Percentiles rank a stretch among this genome's conserved stretches.
Conservation (phyloP, 1,140 invertebrate species). For the Cyclargus thomasi region DNA sequence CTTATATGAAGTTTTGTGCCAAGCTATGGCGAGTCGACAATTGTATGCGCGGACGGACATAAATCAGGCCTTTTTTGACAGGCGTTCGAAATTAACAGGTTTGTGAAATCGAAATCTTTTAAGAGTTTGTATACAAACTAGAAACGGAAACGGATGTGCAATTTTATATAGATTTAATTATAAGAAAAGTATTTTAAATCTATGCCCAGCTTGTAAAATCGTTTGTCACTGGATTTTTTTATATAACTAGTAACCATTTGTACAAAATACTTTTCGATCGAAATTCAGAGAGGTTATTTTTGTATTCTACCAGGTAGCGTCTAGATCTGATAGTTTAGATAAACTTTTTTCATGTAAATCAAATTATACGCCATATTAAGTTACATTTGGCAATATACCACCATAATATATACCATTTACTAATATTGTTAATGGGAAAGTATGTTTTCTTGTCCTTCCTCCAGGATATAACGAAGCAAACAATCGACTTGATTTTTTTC, state of each 20-base stretch:
- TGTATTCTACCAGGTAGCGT: constrained; percentile 16
- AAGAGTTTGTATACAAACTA: too few species aligned
- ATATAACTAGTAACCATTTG: neutral
- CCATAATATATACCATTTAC: neutral
- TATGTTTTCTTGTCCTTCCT: too few species aligned
- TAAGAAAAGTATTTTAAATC: neutral
- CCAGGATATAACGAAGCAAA: too few species aligned
- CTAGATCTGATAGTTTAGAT: neutral
- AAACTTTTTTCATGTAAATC: constrained; percentile 1
- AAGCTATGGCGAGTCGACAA: too few species aligned
- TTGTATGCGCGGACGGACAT: too few species aligned
- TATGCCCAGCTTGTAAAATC: constrained; percentile 4
- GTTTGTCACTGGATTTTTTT: neutral
- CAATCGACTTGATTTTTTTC: too few species aligned
- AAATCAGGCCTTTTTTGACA: too few species aligned
- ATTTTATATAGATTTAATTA: neutral
- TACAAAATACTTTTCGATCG: constrained; percentile 8
- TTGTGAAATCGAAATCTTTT: too few species aligned
- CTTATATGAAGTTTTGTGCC: too few species aligned
- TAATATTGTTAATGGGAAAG: too few species aligned
- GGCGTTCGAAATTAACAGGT: too few species aligned
- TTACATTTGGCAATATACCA: neutral
- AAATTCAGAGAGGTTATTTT: constrained; percentile 20
- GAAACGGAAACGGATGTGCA: neutral
- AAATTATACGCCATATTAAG: neutral